Conservation (phyloP, 2,797 vertebrate genomes). For the Garrulus glandarius region DNA sequence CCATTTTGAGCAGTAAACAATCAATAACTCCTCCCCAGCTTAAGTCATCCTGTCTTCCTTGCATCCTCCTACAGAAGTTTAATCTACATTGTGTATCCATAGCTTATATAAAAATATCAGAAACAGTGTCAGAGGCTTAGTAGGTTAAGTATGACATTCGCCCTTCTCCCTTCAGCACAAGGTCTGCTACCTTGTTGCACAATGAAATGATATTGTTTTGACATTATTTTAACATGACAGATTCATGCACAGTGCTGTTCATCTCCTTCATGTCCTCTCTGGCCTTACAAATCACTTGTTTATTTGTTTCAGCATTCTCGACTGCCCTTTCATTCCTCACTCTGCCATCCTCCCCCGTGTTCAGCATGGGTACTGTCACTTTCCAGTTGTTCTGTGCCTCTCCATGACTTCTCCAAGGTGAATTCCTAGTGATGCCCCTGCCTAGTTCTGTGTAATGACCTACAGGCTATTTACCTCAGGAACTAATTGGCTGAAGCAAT, state of each 20-base stretch:
- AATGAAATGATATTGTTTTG: conserved; percentile 19
- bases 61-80: background rate
- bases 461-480: background rate
- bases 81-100: background rate
- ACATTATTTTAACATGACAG: conserved; percentile 13
- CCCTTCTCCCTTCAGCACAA: background rate
- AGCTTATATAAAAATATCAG: background rate
- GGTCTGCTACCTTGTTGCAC: background rate
- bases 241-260: background rate
- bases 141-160: background rate
- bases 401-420: background rate
- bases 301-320: conserved; percentile 1
- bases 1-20: conserved; percentile 21
- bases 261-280: background rate
- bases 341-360: background rate
- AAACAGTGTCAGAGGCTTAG: background rate
- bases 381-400: background rate
- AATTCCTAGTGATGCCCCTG: background rate
- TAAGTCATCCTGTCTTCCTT: conserved; percentile 9
- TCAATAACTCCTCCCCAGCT: background rate
- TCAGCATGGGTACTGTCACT: background rate
- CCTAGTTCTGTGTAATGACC: background rate
- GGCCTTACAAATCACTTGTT: conserved; percentile 38
- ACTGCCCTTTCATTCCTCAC: background rate
- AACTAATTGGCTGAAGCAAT: background rate